phyloP scores from a whole-genome alignment of 2,888 invertebrate genomes.

The Protophormia terraenovae region DNA sequence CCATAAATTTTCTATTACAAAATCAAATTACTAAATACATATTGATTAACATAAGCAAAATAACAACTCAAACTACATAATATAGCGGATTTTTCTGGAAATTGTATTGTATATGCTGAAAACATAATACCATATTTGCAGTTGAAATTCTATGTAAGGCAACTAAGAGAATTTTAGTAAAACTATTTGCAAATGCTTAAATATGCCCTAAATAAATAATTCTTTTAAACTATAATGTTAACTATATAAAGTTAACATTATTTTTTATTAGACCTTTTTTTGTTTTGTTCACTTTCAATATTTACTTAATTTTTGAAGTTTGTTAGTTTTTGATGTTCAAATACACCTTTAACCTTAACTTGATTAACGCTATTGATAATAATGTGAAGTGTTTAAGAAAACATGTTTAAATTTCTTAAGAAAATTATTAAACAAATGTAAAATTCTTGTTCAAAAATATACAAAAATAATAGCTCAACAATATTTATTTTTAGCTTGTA shows the following conservation, averaged over 20 bases:
- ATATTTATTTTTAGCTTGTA: background rate
- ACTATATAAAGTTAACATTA: background rate
- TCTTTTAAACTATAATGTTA: background rate
- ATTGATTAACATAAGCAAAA: too few relatives aligned
- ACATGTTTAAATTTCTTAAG: background rate
- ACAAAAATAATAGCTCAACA: background rate
- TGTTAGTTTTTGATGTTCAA: background rate
- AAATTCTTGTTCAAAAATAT: slow-evolving; percentile 3
- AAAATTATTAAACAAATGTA: slow-evolving; percentile 18
- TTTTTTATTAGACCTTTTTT: background rate
- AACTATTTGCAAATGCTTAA: background rate
- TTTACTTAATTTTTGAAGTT: background rate
- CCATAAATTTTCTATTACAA: too few relatives aligned
- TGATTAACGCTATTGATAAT: background rate
- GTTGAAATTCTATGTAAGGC: too few relatives aligned
- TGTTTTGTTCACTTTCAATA: background rate
- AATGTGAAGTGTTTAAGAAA: background rate
- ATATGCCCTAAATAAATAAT: background rate
- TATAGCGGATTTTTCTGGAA: too few relatives aligned
- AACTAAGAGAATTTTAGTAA: too few relatives aligned
- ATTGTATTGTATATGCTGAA: too few relatives aligned
- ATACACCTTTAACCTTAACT: background rate
- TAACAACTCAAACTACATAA: too few relatives aligned
- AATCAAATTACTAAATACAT: too few relatives aligned
- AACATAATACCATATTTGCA: too few relatives aligned